These are phyloP conservation scores for Peromyscus nudipes DNA, from an alignment of 2,797 vertebrate genomes.

Conservation along the genomic window DNA sequence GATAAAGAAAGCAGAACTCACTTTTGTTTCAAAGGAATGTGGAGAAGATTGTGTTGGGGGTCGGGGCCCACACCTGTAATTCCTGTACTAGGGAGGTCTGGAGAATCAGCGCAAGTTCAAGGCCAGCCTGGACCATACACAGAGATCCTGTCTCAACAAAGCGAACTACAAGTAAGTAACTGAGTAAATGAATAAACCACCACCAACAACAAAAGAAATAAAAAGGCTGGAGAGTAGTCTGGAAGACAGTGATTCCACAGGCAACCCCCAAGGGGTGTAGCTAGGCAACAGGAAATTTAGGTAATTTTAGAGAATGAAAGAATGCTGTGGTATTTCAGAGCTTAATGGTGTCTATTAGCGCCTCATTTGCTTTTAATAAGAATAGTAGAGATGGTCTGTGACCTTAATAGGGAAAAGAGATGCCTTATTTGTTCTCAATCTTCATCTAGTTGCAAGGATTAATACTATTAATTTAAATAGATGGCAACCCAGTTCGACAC, in stretches of 20 bases:
- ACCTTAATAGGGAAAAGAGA: conserved; percentile 34
- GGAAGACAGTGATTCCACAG: background rate
- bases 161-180: background rate
- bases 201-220: background rate
- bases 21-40: background rate
- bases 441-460: conserved; percentile 2
- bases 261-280: background rate
- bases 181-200: background rate
- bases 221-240: background rate
- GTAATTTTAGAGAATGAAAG: conserved; percentile 14
- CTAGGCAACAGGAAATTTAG: conserved; percentile 20
- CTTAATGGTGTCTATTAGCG: background rate
- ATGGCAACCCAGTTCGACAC: background rate
- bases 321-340: conserved; percentile 20
- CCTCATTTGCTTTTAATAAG: conserved; percentile 38
- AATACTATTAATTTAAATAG: conserved; percentile 37
- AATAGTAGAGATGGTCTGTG: background rate
- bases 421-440: conserved; percentile 35
- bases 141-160: background rate
- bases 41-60: background rate
- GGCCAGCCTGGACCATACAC: background rate
- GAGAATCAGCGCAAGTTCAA: background rate
- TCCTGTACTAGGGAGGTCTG: no score
- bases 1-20: background rate
- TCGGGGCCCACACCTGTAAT: background rate